Conservation (phyloP, 2,113 vertebrate species). For the Brachypteracias leptosomus region DNA sequence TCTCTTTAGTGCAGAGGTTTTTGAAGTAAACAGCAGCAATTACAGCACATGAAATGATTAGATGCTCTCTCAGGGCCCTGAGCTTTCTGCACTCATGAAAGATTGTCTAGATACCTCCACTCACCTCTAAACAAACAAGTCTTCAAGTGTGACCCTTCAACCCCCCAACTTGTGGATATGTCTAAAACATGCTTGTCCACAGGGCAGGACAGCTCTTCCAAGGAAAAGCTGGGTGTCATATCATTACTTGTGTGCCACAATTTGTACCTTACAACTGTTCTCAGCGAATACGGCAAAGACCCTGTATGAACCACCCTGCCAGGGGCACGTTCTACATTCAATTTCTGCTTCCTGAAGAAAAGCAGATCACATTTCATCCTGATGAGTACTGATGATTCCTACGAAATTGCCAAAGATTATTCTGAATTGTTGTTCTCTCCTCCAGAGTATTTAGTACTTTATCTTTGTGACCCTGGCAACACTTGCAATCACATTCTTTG, state of each 20-base stretch:
- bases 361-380: background rate
- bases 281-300: background rate
- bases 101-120: background rate
- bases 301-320: background rate
- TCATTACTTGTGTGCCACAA: background rate
- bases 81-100: background rate
- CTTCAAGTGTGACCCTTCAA: background rate
- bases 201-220: background rate
- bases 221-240: background rate
- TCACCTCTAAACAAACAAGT: background rate
- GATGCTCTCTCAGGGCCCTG: background rate
- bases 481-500: background rate
- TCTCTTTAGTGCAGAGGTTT: background rate
- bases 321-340: background rate
- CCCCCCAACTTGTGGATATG: background rate
- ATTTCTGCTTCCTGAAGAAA: background rate
- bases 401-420: background rate
- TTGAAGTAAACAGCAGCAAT: background rate
- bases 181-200: background rate
- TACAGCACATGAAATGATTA: rapidly evolving
- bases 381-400: background rate
- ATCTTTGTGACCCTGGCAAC: background rate
- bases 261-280: background rate
- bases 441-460: background rate
- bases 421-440: background rate